Conservation (phyloP, 2,113 vertebrate genomes). For the Oostethus manadensis region DNA sequence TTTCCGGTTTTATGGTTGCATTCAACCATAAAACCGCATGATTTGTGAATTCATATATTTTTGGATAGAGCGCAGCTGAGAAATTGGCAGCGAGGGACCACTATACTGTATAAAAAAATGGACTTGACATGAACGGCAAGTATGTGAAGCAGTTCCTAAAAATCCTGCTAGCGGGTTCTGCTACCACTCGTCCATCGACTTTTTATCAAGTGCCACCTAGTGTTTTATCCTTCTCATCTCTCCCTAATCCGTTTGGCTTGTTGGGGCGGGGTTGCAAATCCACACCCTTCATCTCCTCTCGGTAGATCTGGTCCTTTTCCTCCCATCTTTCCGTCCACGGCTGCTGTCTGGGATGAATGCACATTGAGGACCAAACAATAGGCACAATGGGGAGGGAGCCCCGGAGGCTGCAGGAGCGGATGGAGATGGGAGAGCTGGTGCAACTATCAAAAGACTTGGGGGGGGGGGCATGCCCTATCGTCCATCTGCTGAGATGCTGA, state of each 20-base stretch:
- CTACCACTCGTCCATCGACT: neutral
- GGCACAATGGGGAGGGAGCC: constrained; percentile 55
- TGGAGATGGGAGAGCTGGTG: constrained; percentile 41
- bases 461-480: constrained; percentile 20
- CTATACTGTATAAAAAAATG: no score
- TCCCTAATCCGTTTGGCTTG: constrained; percentile 8
- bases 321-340: constrained; percentile 31
- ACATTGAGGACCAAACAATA: constrained; percentile 64
- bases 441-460: constrained; percentile 60
- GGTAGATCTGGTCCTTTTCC: constrained; percentile 27
- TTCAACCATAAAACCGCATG: no score
- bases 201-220: constrained; percentile 2
- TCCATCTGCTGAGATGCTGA: constrained; percentile 66
- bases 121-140: no score
- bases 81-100: no score
- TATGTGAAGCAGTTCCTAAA: no score
- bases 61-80: no score
- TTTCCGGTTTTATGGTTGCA: no score
- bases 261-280: constrained; percentile 8
- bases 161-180: neutral
- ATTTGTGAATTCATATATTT: no score
- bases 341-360: constrained; percentile 56
- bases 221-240: constrained; percentile 19
- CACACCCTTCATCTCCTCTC: constrained; percentile 25
- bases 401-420: constrained; percentile 54